Evolutionary conservation across 92 coral and sea anemone species (phyloP), one percentile per base, ranked within the genome.

Genomic region (Paramuricea clavata): DNA sequence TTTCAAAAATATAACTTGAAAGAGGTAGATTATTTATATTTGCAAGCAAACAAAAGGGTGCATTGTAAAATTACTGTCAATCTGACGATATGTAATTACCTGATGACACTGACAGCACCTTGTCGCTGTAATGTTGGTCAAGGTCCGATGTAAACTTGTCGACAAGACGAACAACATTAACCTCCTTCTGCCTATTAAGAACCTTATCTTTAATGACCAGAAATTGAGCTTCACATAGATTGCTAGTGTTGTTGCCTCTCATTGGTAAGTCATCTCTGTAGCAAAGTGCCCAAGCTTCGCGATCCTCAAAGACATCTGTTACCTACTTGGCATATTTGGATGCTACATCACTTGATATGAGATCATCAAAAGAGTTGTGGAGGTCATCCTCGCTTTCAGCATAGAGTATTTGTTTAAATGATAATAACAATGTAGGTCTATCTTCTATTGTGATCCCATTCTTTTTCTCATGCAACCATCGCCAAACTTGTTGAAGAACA

Each of bases 231-330:
- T 69, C 87, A 21, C 61, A 32, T 12, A 49, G 57, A 52, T 84
- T 73, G 59, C 72, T 83, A 27, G 81, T 84, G 54, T 73, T 62
- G 23, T 84, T 71, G 36, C 88, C 81, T 31, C 82, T 6, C 19
- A 49, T 5, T 16, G 69, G 71, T 8, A 84, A 23, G 28, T 72
- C 3, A 33, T 57, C 49, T 31, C 88, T 6, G 79, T 71, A 84
- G 23, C 88, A 84, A 5, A 73, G 35, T 75, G 88, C 81, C 65
- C 77, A 84, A 15, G 88, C 52, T 35, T 84, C 88, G 10, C 64
- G 35, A 21, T 84, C 73, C 21, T 84, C 88, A 73, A 49, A 57
- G 19, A 82, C 78, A 84, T 61, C 22, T 47, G 77, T 62, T 5
- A 71, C 1, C 23, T 69, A 42, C 72, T 73, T 73, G 6, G 88